Evolutionary conservation across 2,113 vertebrate genomes (phyloP), one percentile per base, ranked within the genome.

Genomic region (Myxocyprinus asiaticus): DNA sequence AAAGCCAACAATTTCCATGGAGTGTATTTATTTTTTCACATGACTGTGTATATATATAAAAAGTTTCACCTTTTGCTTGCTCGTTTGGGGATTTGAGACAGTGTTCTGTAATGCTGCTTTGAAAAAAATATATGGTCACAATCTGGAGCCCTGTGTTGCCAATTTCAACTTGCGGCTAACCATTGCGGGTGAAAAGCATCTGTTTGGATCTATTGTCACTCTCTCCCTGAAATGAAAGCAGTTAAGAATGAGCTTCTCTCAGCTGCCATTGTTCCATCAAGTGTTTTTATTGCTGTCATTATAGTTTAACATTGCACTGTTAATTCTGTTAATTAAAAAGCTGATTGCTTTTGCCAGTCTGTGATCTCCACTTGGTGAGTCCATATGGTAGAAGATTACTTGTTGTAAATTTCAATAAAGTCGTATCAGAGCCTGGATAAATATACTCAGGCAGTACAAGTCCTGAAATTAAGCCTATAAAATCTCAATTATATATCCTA

Each of bases 291-390:
- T 92, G 94, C 96, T 95, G 96, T 95, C 97, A 95, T 95, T 95
- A 94, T 91, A 89, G 92, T 93, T 94, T 96, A 97, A 98, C 95
- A 98, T 96, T 90, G 94, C 95, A 85, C 96, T 94, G 97, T 96
- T 99, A 98, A 98, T 98, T 98, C 94, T 94, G 95, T 97, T 98
- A 98, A 98, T 98, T 97, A 99, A 97, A 97, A 97, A 96, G 94
- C 94, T 95, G 95, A 97, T 98, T 97, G 96, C 96, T 96, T 93
- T 91, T 93, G 85, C 94, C 92, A 94, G 94, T 92, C 96, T 95
- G 96, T 89, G 85, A 87, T 94, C 94, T 95, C 93, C 90, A 86
- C 94, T 91, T 95, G 96, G 93, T 90, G 94, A 91, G 94, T 92
- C 95, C 97, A 93, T 95, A 91, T 93, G 91, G 90, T 92, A 77